phyloP scores from a whole-genome alignment of 1,140 invertebrate genomes.

The Ylistrum balloti region DNA sequence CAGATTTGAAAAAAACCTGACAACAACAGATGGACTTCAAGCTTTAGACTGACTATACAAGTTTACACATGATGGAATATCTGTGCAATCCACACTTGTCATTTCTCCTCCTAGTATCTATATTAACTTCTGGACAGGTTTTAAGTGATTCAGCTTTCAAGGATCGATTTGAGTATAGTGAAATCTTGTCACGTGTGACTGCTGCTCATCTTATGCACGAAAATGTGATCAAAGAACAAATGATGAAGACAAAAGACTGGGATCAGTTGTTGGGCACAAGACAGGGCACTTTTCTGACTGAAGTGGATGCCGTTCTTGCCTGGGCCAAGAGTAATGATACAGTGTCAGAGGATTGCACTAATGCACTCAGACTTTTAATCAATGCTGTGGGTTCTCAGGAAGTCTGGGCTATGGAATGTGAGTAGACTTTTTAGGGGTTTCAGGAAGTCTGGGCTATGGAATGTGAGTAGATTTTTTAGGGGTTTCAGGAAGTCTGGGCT shows the following conservation, averaged over 20 bases:
- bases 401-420: background rate
- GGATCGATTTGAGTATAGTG: constrained; percentile 4
- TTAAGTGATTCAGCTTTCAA: background rate
- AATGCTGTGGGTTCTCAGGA: background rate
- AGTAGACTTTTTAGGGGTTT: background rate
- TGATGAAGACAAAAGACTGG: background rate
- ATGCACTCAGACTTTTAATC: background rate
- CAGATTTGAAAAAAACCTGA: too few relatives aligned
- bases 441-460: background rate
- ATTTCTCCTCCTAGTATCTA: background rate
- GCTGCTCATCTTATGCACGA: background rate
- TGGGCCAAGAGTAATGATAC: constrained; percentile 5
- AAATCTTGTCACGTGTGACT: background rate
- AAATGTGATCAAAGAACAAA: background rate
- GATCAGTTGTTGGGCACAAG: background rate
- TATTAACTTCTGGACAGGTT: background rate
- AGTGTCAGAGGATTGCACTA: background rate
- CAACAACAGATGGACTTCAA: too few relatives aligned
- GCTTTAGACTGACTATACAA: too few relatives aligned
- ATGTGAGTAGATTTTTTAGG: background rate
- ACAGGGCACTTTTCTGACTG: background rate
- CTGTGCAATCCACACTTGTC: background rate
- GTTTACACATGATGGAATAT: too few relatives aligned
- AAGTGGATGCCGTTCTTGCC: background rate
- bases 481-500: background rate